Conservation (phyloP, 2,113 vertebrate species). For the Tupaia chinensis region DNA sequence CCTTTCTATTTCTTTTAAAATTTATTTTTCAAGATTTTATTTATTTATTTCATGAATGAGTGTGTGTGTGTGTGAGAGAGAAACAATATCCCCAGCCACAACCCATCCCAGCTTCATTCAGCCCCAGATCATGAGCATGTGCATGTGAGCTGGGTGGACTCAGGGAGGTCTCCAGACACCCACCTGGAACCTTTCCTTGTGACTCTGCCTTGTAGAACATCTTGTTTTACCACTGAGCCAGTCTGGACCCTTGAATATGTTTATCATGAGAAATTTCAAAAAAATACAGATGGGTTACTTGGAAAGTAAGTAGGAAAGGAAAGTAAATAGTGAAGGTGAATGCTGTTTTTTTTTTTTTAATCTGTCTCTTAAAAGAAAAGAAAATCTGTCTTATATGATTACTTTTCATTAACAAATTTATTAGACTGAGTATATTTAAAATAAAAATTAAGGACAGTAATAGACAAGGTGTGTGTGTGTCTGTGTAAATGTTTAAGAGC, state of each 20-base stretch:
- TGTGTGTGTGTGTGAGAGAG: too few species aligned
- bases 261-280: slow-evolving; percentile 20
- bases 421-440: neutral
- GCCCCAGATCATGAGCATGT: too few species aligned
- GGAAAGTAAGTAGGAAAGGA: neutral
- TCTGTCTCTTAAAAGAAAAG: neutral
- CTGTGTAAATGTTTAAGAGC: neutral
- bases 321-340: neutral
- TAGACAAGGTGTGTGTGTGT: neutral
- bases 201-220: too few species aligned
- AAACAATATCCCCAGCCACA: too few species aligned
- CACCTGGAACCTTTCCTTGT: too few species aligned
- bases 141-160: too few species aligned
- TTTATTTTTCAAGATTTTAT: too few species aligned
- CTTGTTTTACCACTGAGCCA: too few species aligned
- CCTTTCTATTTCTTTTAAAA: too few species aligned
- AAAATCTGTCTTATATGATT: neutral
- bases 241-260: neutral
- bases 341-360: neutral
- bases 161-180: too few species aligned
- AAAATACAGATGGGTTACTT: neutral
- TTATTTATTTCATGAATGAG: too few species aligned
- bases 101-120: too few species aligned
- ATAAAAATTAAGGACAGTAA: neutral
- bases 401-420: neutral